A percentile compares a stretch with the other conserved stretches of the same genome.
phyloP scores from a whole-genome alignment of 2,797 vertebrate genomes.

The Sylvia borin region DNA sequence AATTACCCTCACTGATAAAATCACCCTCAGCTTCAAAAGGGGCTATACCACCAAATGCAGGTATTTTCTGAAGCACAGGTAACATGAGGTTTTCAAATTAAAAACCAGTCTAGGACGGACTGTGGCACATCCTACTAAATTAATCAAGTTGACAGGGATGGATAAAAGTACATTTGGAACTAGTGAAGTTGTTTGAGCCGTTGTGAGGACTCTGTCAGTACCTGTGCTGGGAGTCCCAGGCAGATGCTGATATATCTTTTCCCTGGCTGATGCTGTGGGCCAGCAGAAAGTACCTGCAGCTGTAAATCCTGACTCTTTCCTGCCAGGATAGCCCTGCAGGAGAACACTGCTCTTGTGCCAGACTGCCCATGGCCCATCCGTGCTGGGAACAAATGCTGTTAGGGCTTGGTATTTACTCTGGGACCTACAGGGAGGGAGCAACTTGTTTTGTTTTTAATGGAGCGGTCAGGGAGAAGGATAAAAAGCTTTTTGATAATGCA shows the following conservation, averaged over 20 bases:
- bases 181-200: neutral
- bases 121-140: neutral
- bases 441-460: conserved; percentile 44
- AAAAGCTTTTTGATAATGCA: conserved; percentile 52
- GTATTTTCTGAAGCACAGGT: neutral
- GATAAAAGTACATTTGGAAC: neutral
- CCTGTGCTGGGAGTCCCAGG: neutral
- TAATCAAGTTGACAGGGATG: neutral
- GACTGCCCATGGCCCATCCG: neutral
- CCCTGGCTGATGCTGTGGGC: neutral
- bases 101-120: neutral
- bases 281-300: neutral
- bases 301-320: neutral
- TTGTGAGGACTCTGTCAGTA: accelerated
- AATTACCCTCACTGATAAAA: neutral
- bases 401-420: neutral
- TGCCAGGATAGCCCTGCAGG: accelerated
- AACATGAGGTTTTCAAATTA: neutral
- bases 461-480: neutral
- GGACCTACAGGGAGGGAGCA: neutral
- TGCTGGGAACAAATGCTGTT: neutral
- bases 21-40: neutral
- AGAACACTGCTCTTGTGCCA: neutral
- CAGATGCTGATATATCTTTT: neutral
- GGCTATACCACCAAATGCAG: neutral